Percentiles rank a stretch among this genome's conserved stretches.
Conservation (phyloP, 2,113 vertebrate species). For the cattle (Bos taurus) region DNA sequence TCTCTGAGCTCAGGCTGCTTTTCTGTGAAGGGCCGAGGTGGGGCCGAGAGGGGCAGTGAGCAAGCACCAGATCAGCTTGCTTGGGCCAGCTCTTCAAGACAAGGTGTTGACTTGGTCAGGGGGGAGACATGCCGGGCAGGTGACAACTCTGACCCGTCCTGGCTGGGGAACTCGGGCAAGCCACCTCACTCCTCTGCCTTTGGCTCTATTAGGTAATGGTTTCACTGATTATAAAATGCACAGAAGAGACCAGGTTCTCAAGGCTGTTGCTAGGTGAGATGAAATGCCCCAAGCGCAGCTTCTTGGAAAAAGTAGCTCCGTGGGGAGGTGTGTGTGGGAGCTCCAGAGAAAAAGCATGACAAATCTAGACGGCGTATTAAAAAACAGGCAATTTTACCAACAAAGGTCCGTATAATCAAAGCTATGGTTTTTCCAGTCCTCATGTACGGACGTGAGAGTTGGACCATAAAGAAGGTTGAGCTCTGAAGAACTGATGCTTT, state of each 20-base stretch:
- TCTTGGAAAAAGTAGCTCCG: rapidly evolving
- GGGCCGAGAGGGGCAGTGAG: neutral
- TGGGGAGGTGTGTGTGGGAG: neutral
- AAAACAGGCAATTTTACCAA: neutral
- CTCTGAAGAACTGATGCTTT: neutral
- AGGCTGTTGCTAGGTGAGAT: neutral
- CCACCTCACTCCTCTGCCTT: rapidly evolving
- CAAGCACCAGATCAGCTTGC: rapidly evolving
- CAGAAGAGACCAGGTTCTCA: rapidly evolving
- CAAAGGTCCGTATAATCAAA: neutral
- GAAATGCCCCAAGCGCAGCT: rapidly evolving
- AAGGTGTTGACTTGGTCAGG: rapidly evolving
- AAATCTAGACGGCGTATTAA: neutral
- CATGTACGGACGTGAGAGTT: neutral
- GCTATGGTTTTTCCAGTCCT: neutral
- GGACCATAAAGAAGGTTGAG: neutral
- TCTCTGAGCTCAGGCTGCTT: neutral
- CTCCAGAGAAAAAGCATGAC: neutral
- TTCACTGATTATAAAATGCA: rapidly evolving
- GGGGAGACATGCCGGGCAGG: rapidly evolving
- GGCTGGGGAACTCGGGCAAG: rapidly evolving
- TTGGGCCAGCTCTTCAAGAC: neutral
- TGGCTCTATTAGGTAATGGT: too few species aligned
- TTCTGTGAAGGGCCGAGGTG: rapidly evolving
- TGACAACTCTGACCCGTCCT: neutral